Evolutionary conservation across 2,797 vertebrate genomes (phyloP).

Genomic region (Chrysocyon brachyurus): DNA sequence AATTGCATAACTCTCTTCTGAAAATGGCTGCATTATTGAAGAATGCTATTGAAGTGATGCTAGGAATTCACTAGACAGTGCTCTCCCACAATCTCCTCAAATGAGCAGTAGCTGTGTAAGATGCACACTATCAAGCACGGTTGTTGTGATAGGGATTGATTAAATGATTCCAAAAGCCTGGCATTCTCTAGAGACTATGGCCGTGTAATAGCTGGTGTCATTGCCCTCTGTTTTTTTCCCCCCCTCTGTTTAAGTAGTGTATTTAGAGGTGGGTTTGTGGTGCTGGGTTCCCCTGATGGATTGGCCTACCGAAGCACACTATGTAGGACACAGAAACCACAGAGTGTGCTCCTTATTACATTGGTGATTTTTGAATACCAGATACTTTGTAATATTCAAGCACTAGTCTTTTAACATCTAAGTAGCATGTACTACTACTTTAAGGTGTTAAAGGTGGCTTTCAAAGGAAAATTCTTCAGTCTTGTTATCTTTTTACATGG

Average conservation of each 20-base stretch:
- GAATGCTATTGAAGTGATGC: background rate
- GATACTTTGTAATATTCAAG: conserved; percentile 12
- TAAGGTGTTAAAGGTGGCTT: background rate
- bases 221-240: background rate
- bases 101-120: background rate
- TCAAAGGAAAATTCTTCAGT: conserved; percentile 24
- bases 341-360: background rate
- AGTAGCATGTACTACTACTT: background rate
- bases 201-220: background rate
- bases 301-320: background rate
- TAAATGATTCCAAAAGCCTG: conserved; percentile 7
- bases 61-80: background rate
- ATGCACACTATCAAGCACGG: background rate
- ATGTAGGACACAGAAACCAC: background rate
- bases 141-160: background rate
- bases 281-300: background rate
- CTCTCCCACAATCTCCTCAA: background rate
- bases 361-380: background rate
- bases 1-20: background rate
- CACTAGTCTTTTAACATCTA: conserved; percentile 12
- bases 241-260: background rate
- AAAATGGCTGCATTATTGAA: conserved; percentile 19
- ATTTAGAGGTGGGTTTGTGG: background rate
- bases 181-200: background rate
- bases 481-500: background rate